phyloP scores from a whole-genome alignment of 2,888 invertebrate genomes.

The Trichogramma dendrolimi region DNA sequence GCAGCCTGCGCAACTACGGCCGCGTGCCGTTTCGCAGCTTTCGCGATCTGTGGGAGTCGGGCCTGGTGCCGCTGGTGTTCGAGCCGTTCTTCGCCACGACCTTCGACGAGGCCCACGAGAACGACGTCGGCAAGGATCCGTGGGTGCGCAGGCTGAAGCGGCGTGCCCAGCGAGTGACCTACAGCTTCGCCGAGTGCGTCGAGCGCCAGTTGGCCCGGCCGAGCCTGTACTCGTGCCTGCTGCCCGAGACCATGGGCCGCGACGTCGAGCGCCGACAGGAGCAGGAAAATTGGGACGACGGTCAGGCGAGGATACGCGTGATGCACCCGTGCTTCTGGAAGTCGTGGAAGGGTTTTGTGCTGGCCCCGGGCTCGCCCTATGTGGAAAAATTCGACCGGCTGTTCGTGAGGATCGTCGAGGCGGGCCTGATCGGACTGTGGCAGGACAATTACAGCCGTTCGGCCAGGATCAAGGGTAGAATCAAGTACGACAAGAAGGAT shows the following conservation, averaged over 20 bases:
- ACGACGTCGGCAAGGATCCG: not conserved
- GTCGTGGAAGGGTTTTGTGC: conserved; percentile 11
- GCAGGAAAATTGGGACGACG: not conserved
- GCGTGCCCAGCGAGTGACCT: no score
- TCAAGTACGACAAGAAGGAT: no score
- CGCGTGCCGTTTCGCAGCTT: conserved; percentile 13
- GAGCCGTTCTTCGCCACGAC: conserved; percentile 11
- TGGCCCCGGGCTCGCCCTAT: conserved; percentile 25
- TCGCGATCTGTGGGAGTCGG: conserved; percentile 26
- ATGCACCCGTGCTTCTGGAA: conserved; percentile 22
- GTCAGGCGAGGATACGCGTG: conserved; percentile 1
- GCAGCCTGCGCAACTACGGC: not conserved
- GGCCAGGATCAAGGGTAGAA: no score
- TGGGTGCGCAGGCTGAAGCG: no score
- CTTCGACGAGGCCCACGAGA: conserved; percentile 7
- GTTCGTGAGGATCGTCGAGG: not conserved
- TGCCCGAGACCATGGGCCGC: conserved; percentile 1
- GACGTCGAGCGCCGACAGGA: not conserved
- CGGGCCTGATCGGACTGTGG: conserved; percentile 9
- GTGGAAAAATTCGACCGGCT: conserved; percentile 13
- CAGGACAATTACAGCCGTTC: no score
- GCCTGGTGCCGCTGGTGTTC: conserved; percentile 20
- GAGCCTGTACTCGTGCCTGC: not conserved
- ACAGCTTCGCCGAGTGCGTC: no score
- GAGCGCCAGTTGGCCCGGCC: no score